These are phyloP conservation scores for Porites rus DNA, from an alignment of 92 coral and sea anemone genomes.

Conservation along the genomic window DNA sequence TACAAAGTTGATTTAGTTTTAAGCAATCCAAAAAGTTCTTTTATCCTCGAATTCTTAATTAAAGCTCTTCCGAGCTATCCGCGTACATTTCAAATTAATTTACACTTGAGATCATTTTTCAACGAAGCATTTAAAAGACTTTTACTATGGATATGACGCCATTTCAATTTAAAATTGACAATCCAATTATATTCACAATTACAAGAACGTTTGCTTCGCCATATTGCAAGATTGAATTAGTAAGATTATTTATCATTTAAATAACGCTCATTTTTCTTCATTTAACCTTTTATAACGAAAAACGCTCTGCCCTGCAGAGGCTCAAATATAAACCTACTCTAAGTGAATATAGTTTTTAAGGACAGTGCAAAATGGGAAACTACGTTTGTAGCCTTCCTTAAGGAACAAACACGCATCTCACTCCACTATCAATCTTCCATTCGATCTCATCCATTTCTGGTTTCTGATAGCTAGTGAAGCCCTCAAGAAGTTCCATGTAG, in stretches of 20 bases:
- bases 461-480: background rate
- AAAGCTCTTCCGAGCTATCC: no score
- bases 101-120: no score
- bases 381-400: background rate
- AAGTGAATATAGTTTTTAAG: background rate
- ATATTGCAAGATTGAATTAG: background rate
- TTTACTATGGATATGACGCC: no score
- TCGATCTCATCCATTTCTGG: background rate
- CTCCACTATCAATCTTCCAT: background rate
- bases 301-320: conserved; percentile 22
- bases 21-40: background rate
- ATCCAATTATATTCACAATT: background rate
- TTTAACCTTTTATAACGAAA: background rate
- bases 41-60: background rate
- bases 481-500: no score
- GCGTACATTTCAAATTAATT: no score
- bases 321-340: background rate
- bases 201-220: background rate
- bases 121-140: no score
- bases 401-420: background rate
- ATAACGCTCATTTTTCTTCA: background rate
- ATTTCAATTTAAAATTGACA: background rate
- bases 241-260: background rate
- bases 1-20: background rate
- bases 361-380: background rate